Percentiles rank a stretch among this genome's conserved stretches.
phyloP scores from a whole-genome alignment of 2,113 vertebrate genomes.

The Illadopsis cleaveri region DNA sequence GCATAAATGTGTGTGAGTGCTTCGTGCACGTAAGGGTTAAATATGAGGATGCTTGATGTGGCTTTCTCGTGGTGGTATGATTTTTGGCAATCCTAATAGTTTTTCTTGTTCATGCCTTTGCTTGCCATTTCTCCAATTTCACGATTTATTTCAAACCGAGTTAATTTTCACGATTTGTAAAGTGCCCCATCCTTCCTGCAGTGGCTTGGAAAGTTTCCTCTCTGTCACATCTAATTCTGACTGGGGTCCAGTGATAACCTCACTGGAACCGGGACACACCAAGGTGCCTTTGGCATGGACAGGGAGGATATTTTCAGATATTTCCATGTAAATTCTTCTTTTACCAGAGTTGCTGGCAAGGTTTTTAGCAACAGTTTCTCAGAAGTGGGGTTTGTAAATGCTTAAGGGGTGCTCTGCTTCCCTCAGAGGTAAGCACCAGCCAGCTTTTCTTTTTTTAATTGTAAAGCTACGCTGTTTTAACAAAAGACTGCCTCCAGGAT shows the following conservation, averaged over 20 bases:
- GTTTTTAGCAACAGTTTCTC: background rate
- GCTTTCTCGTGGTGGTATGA: background rate
- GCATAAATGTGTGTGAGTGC: background rate
- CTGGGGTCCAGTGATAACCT: background rate
- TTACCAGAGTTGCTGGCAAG: background rate
- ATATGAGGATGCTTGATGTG: fast-evolving
- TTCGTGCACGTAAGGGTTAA: background rate
- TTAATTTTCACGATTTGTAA: background rate
- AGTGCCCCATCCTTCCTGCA: background rate
- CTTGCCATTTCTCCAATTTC: background rate
- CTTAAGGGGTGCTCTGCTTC: background rate
- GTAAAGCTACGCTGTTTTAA: background rate
- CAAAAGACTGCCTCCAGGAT: conserved; percentile 31
- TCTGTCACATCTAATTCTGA: background rate
- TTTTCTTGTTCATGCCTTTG: background rate
- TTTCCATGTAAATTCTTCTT: background rate
- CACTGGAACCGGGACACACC: background rate
- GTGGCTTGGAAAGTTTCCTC: background rate
- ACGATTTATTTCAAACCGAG: background rate
- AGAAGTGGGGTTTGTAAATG: background rate
- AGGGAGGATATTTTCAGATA: background rate
- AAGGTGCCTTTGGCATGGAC: background rate
- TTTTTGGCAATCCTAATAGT: background rate
- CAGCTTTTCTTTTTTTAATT: background rate
- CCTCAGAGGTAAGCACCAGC: background rate